Evolutionary conservation across 2,888 invertebrate genomes (phyloP).

Genomic region (Monopis laevigella): DNA sequence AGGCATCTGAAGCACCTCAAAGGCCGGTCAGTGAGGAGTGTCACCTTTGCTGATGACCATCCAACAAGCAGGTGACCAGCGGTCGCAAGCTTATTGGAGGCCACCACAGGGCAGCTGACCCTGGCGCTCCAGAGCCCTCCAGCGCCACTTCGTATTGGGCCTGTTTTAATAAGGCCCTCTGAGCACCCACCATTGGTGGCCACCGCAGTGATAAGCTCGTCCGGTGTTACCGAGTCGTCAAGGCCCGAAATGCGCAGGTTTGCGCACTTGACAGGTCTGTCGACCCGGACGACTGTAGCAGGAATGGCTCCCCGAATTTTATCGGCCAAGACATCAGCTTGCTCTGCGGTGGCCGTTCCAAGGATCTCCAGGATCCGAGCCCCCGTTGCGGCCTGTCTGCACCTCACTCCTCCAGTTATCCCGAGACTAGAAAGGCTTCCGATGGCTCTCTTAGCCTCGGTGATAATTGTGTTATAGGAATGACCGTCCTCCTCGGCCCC

Average conservation of each 20-base stretch:
- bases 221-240: slow-evolving; percentile 7
- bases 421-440: too few species aligned
- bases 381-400: too few species aligned
- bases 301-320: too few species aligned
- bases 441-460: too few species aligned
- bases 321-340: too few species aligned
- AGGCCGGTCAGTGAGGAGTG: not conserved
- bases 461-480: too few species aligned
- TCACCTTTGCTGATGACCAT: slow-evolving; percentile 5
- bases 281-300: too few species aligned
- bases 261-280: too few species aligned
- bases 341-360: too few species aligned
- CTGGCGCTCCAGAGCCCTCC: not conserved
- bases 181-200: not conserved
- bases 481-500: too few species aligned
- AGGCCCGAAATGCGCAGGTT: slow-evolving; percentile 6
- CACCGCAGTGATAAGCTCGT: slow-evolving; percentile 1
- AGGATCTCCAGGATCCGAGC: too few species aligned
- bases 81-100: not conserved
- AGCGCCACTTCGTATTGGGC: not conserved
- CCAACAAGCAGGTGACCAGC: not conserved
- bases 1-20: slow-evolving; percentile 8
- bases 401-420: too few species aligned
- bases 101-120: slow-evolving; percentile 10
- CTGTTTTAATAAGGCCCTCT: not conserved